phyloP scores from a whole-genome alignment of 2,888 invertebrate genomes.

The Anarsia innoxiella region DNA sequence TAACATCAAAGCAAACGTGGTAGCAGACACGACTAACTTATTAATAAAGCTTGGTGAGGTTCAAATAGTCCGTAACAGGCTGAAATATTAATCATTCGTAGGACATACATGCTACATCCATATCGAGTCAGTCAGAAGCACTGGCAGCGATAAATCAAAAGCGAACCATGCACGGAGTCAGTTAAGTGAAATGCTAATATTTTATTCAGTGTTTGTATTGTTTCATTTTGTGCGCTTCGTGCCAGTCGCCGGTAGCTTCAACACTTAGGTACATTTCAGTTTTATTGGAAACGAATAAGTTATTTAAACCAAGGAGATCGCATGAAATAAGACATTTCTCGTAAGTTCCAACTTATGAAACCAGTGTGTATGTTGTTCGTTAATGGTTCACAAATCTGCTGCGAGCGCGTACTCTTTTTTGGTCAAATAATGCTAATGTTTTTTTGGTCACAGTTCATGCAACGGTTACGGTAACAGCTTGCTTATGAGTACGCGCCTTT shows the following conservation, averaged over 20 bases:
- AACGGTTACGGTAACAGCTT: too few relatives aligned
- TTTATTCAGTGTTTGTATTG: conserved; percentile 36
- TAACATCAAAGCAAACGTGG: background rate
- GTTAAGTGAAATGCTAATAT: conserved; percentile 33
- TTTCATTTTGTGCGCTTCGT: conserved; percentile 27
- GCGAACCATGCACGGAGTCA: conserved; percentile 10
- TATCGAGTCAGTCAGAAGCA: conserved; percentile 32
- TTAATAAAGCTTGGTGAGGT: conserved; percentile 1
- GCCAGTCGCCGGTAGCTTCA: conserved; percentile 30
- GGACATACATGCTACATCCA: conserved; percentile 47
- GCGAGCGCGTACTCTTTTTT: too few relatives aligned
- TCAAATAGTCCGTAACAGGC: conserved; percentile 7
- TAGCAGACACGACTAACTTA: conserved; percentile 2
- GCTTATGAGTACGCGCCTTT: too few relatives aligned
- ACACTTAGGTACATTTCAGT: conserved; percentile 33
- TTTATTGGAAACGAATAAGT: conserved; percentile 24
- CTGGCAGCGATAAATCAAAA: conserved; percentile 44
- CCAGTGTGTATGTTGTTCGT: too few relatives aligned
- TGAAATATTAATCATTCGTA: conserved; percentile 43
- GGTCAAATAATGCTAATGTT: too few relatives aligned
- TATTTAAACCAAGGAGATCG: background rate
- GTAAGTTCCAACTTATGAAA: too few relatives aligned
- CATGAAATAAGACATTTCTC: too few relatives aligned
- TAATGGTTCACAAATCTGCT: too few relatives aligned
- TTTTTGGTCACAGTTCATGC: too few relatives aligned